phyloP scores from a whole-genome alignment of 2,797 vertebrate genomes.

The Sebastes trivittatus region DNA sequence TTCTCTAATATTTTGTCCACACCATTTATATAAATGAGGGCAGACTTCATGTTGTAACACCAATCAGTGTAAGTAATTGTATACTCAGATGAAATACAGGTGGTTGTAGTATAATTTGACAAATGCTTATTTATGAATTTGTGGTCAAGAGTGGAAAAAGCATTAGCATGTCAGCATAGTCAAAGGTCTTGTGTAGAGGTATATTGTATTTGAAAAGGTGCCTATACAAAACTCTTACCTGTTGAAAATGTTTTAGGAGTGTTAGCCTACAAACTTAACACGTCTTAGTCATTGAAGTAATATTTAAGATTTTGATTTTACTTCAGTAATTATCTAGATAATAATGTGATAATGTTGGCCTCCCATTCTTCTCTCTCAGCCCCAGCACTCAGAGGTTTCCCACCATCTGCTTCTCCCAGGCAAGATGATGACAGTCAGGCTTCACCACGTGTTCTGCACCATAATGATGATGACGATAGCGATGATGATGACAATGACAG shows the following conservation, averaged over 20 bases:
- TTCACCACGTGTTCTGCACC: conserved; percentile 29
- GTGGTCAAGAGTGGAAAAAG: neutral
- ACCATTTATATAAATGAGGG: too few relatives aligned
- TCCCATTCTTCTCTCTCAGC: conserved; percentile 6
- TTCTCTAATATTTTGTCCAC: neutral
- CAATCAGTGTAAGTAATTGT: neutral
- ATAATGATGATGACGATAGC: conserved; percentile 12
- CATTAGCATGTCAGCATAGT: neutral
- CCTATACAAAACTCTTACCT: neutral
- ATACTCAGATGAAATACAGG: neutral
- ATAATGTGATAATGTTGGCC: neutral
- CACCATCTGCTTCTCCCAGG: conserved; percentile 22
- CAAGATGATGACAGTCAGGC: conserved; percentile 31
- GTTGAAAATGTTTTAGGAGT: neutral
- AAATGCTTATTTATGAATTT: neutral
- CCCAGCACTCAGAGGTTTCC: neutral
- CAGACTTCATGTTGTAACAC: neutral
- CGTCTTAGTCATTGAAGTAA: neutral
- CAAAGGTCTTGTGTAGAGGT: neutral
- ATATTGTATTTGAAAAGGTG: neutral
- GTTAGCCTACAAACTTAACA: neutral
- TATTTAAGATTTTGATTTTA: neutral
- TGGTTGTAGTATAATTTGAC: neutral
- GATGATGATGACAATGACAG: conserved; percentile 34
- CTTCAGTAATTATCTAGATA: neutral